Evolutionary conservation across 2,113 vertebrate genomes (phyloP), one percentile per base, ranked within the genome.

Genomic region (Orthonyx spaldingii): DNA sequence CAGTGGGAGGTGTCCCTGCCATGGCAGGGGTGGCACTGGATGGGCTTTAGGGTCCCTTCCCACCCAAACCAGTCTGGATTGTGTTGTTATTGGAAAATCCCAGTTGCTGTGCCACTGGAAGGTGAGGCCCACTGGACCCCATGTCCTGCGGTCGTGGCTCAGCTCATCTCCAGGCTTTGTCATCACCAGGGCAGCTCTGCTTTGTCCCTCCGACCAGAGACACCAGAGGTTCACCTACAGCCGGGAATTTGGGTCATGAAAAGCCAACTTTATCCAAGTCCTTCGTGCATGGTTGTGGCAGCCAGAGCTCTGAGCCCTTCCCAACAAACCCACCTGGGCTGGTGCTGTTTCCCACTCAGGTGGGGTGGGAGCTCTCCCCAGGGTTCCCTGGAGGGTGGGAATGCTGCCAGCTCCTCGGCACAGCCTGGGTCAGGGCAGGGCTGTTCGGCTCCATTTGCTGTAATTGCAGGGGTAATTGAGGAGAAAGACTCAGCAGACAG

Each of bases 391-490:
- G 27, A 3, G 2, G 52, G 23, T 1, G 24, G 68, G 57, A 71
- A 37, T 28, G 5, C 13, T 64, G 77, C 60, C 78, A 70, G 2
- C 26, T 26, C n/a, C n/a, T n/a, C n/a, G n/a, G n/a, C n/a, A n/a
- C n/a, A n/a, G n/a, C n/a, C n/a, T n/a, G n/a, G n/a, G n/a, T n/a
- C n/a, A n/a, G 39, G 55, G 84, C 32, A 23, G 46, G 8, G 46
- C 28, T 8, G 50, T 47, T 42, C 53, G 12, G 24, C 59, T 59
- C 76, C 59, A 24, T 50, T 46, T 52, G 52, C 68, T 2, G 3
- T 50, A 84, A 88, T 90, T 90, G 59, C 66, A 30, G 71, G 57
- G 66, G 27, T 85, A 83, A 96, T 76, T 84, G 90, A 80, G 85
- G 79, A 70, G 39, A 77, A 84, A 86, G 42, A 26, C 82, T 56